phyloP scores from a whole-genome alignment of 2,113 vertebrate genomes.

The Podarcis muralis region DNA sequence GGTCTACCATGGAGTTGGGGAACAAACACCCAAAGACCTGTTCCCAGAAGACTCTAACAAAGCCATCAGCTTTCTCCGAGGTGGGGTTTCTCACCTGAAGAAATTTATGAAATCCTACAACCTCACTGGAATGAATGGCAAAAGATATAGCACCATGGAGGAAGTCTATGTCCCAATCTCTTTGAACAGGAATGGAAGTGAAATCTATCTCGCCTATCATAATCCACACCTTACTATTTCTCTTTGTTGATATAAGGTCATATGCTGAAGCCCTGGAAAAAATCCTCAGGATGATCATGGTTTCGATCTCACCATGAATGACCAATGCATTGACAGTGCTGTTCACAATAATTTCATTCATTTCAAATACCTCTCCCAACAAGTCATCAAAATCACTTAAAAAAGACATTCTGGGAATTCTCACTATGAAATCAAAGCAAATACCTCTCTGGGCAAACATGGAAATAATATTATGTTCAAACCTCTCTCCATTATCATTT shows the following conservation, averaged over 20 bases:
- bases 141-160: constrained; percentile 5
- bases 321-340: neutral
- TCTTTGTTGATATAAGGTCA: neutral
- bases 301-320: neutral
- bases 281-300: neutral
- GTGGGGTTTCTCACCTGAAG: neutral
- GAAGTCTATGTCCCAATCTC: neutral
- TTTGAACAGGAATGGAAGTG: neutral
- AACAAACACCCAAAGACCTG: neutral
- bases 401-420: neutral
- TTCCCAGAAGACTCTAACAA: neutral
- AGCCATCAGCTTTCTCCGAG: neutral
- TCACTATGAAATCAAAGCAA: neutral
- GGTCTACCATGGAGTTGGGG: neutral
- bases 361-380: neutral
- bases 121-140: neutral
- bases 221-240: neutral
- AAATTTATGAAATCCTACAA: neutral
- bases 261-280: neutral
- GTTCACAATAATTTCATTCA: neutral
- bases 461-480: neutral
- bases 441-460: neutral
- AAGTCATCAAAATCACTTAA: neutral
- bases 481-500: neutral
- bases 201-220: constrained; percentile 1